Conservation (phyloP, 2,113 vertebrate species). For the Glaucomys volans region DNA sequence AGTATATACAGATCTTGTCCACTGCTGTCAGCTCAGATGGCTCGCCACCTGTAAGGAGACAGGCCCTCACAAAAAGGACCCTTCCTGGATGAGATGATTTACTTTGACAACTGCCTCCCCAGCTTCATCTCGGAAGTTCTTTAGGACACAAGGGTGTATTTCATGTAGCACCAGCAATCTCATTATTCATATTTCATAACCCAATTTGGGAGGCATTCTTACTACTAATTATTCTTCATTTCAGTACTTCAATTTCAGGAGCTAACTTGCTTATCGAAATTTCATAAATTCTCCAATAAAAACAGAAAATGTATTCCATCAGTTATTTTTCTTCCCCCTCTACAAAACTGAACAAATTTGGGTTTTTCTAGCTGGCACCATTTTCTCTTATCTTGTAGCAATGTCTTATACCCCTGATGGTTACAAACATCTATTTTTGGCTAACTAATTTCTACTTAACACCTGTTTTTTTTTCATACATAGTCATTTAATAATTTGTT, state of each 20-base stretch:
- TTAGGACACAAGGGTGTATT: too few species aligned
- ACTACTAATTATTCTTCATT: neutral
- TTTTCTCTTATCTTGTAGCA: neutral
- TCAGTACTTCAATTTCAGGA: neutral
- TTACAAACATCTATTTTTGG: conserved; percentile 14
- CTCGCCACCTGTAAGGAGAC: rapidly evolving
- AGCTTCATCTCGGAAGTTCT: neutral
- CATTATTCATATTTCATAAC: neutral
- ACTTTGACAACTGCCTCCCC: neutral
- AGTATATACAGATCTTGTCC: neutral
- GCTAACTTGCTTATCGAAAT: neutral
- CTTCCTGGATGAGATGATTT: neutral
- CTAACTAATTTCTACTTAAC: conserved; percentile 6
- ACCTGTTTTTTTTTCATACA: neutral
- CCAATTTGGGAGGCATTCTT: neutral
- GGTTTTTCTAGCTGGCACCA: neutral
- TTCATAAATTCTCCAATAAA: neutral
- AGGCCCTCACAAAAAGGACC: neutral
- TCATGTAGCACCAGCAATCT: neutral
- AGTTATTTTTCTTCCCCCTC: neutral
- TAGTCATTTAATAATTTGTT: neutral
- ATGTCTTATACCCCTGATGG: neutral
- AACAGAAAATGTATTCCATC: neutral
- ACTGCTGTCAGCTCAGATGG: too few species aligned
- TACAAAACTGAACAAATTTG: neutral